Evolutionary conservation across 2,888 invertebrate species (phyloP).

Genomic region (Habroteleia sp.): DNA sequence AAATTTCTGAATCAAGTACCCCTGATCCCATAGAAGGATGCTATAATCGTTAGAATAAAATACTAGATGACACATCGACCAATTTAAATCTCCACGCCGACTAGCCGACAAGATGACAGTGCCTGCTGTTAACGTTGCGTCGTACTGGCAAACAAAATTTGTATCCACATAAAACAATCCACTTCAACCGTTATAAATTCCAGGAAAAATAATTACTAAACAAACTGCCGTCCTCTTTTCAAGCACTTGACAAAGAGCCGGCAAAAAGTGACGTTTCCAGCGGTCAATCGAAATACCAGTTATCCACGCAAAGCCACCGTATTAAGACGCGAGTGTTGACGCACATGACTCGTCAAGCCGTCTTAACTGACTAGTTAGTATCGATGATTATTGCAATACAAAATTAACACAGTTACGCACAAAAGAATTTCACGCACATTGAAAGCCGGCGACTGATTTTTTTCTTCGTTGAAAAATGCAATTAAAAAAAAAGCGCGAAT

Average conservation of each 20-base stretch:
- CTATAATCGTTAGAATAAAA: constrained; percentile 9
- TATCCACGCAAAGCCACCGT: constrained; percentile 18
- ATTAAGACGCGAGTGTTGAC: constrained; percentile 9
- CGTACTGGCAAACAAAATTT: constrained; percentile 17
- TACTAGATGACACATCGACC: constrained; percentile 32
- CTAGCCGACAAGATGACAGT: background rate
- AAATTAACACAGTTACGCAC: background rate
- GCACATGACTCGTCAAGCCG: constrained; percentile 20
- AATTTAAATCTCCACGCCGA: constrained; percentile 25
- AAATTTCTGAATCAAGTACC: too few relatives aligned
- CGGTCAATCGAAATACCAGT: constrained; percentile 32
- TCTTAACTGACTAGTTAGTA: too few relatives aligned
- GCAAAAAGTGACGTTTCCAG: constrained; percentile 31
- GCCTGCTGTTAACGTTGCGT: constrained; percentile 6
- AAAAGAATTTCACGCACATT: background rate
- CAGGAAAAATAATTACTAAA: constrained; percentile 35
- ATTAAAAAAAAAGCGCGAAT: too few relatives aligned
- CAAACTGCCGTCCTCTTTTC: constrained; percentile 34
- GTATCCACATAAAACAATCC: constrained; percentile 22
- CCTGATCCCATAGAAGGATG: too few relatives aligned
- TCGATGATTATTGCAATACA: too few relatives aligned
- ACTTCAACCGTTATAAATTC: constrained; percentile 45
- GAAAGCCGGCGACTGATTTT: too few relatives aligned
- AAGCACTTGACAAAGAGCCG: constrained; percentile 14
- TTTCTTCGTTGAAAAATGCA: too few relatives aligned